Base-by-base conservation (phyloP, 1,140 invertebrate species). In the Aphelinus atriplicis region DNA sequence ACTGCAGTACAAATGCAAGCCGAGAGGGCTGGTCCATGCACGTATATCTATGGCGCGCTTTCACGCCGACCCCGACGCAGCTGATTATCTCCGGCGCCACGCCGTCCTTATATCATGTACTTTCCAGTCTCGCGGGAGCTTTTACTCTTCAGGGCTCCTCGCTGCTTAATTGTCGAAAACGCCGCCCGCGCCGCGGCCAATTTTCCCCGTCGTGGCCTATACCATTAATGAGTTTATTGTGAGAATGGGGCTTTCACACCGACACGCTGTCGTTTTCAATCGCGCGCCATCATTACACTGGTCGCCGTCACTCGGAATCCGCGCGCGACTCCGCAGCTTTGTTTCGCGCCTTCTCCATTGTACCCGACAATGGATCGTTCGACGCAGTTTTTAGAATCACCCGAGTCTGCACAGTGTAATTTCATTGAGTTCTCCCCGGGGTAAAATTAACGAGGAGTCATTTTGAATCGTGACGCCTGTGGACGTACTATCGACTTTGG, bases 121-220 rank as follows among this genome's bases (percentile, higher is more conserved):
- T 72, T 64, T 72, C 70, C 62, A 72, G n/a, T 50, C 45, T 64
- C 57, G 51, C 48, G 50, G 57, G 57, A 72, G 70, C 61, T 72
- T 72, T 64, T 7, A 26, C 45, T 26, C 26, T 26, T 26, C n/a
- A 51, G 63, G 10, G 42, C 47, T 51, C 9, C 3, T 47, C 43
- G 43, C 61, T 26, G 26, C 26, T 26, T 26, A 26, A 26, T 26
- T 26, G 26, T 26, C 26, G 26, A 26, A 26, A 26, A 26, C 26
- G 26, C 26, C 26, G 26, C 26, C 26, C 26, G 26, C 26, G 26
- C 26, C 58, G 9, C 6, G 58, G 4, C 6, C 45, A 7, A 60
- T 6, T 45, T 60, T 60, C 45, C 42, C 6, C 42, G 58, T 3
- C 6, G 45, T 65, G 26, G 26, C 26, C 26, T 26, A 26, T 26